Evolutionary conservation across 2,888 invertebrate species (phyloP), one percentile per base, ranked within the genome.

Genomic region (Pyralis farinalis): DNA sequence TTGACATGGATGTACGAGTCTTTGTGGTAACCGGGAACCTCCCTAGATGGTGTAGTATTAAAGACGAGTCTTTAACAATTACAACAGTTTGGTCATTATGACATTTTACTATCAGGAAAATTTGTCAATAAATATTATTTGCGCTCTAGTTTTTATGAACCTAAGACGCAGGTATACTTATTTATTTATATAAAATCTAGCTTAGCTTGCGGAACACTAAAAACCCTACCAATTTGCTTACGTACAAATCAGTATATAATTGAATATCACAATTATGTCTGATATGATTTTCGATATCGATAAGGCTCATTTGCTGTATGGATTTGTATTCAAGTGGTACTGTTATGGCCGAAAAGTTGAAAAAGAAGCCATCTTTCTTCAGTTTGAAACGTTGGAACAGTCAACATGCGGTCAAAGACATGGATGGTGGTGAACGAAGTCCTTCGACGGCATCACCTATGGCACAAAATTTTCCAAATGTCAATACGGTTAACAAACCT

Each of bases 321-420:
- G 1, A 12, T 21, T 30, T 31, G 21, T 11, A 22, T 12, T 22
- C 11, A 30, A 20, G 32, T 41, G 53, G 54, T 50, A 31, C 50
- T 51, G 55, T 51, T 46, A 87, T 86, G 86, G 62, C 80, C 27
- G 86, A 87, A 21, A 86, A 83, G 51, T 49, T 70, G 34, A 86
- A 82, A 47, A 85, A 79, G 44, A 83, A 70, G 34, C 70, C 71
- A 1, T 60, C 72, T 5, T 74, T 85, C 46, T 80, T 86, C 47
- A 76, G 58, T 25, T 43, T 86, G n/a, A 84, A 71, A 42, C 66
- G 83, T 28, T 78, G 74, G 70, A 78, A 73, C 38, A 73, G 75
- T 46, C 63, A 69, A 31, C 77, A 61, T 36, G 40, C 51, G 7
- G n/a, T n/a, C n/a, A n/a, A n/a, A n/a, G n/a, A n/a, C n/a, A 34